Evolutionary conservation across 1,140 invertebrate genomes (phyloP), one percentile per base, ranked within the genome.

Genomic region (Vanessa tameamea): DNA sequence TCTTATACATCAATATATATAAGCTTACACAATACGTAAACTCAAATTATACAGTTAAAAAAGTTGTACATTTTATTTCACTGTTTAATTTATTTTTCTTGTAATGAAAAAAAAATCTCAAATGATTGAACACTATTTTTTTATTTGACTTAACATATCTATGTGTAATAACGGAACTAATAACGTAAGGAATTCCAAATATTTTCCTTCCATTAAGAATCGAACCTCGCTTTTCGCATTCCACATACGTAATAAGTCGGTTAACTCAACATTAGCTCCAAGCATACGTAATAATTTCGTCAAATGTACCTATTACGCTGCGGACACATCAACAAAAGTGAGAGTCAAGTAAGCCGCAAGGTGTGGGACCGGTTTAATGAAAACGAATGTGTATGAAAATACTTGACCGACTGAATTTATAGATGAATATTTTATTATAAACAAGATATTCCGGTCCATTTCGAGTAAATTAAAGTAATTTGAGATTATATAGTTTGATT

Each of bases 331-430:
- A 66, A 57, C 63, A 53, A 75, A 75, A 75, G 73, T 75, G 73
- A 75, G 73, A 75, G 73, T 67, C 59, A 20, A 64, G 23, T 26
- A 53, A 61, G 64, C 37, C 37, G 37, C 69, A 75, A 75, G 69
- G 73, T 71, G 68, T 31, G 69, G 64, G 73, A 75, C 73, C 69
- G 73, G 73, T 75, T 75, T 57, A 47, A 51, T 64, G 69, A 75
- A 75, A 71, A 61, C 73, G 73, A 75, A 47, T 48, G 23, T 50
- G 23, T 66, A 70, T 63, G 59, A 75, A 75, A 71, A 75, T 66
- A 53, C 37, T 53, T 64, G 47, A 70, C 47, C 31, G 13, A 31
- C 23, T 61, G 57, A 61, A 37, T 57, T 23, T 57, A 23, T 61
- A 37, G 26, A 55, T 16, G n/a, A 61, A 37, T 61, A 61, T 61